Percentiles rank a stretch among this genome's conserved stretches.
Evolutionary conservation across 2,888 invertebrate genomes (phyloP).

Genomic region (Serrognathus titanus): DNA sequence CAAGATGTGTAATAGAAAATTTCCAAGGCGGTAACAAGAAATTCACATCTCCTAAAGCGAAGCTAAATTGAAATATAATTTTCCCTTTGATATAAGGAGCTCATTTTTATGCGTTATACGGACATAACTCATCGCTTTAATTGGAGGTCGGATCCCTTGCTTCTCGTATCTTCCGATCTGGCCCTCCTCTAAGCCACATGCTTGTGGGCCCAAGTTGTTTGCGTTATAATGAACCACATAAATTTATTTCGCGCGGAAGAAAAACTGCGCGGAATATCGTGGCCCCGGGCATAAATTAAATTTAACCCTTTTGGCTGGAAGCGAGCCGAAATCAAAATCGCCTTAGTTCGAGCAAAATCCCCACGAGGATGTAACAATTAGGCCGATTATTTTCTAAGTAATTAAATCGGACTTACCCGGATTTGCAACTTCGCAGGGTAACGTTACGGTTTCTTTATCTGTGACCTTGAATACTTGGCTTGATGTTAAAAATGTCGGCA

Average conservation of each 20-base stretch:
- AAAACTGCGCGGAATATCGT: conserved; percentile 2
- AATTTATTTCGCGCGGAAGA: conserved; percentile 14
- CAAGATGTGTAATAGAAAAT: too few species aligned
- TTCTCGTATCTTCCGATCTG: background rate
- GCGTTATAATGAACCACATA: conserved; percentile 17
- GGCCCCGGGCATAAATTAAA: background rate
- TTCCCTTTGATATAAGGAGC: too few species aligned
- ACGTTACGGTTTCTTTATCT: conserved; percentile 54
- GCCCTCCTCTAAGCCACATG: background rate
- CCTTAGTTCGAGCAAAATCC: background rate
- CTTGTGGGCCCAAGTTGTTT: background rate
- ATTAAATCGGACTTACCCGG: conserved; percentile 48
- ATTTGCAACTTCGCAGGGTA: conserved; percentile 58
- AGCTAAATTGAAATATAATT: too few species aligned
- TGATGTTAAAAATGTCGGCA: conserved; percentile 48
- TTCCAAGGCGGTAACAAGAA: too few species aligned
- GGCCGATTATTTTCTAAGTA: too few species aligned
- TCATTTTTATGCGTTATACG: background rate
- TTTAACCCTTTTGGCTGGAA: background rate
- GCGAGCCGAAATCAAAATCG: background rate
- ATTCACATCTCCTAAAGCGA: too few species aligned
- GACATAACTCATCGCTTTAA: conserved; percentile 5
- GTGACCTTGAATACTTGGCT: conserved; percentile 55
- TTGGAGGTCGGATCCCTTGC: conserved; percentile 2
- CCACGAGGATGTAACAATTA: too few species aligned